Base-by-base conservation (phyloP, 2,888 invertebrate species). In the Agonopterix subpropinquella region DNA sequence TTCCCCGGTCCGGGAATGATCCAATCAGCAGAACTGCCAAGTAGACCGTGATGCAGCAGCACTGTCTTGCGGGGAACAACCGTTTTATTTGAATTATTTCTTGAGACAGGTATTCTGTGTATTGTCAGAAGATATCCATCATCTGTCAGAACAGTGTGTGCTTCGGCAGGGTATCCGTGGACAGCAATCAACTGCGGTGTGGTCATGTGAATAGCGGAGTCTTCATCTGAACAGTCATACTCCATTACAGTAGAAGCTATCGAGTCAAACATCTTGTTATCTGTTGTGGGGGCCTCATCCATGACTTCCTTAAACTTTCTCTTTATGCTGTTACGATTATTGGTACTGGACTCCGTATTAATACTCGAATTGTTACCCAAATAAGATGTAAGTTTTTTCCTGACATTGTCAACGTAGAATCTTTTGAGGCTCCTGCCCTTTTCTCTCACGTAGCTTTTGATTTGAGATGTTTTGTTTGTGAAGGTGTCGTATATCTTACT, bases 41-140 rank as follows among this genome's bases (percentile, higher is more conserved):
- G 78, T 2, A 98, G 78, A 0, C 97, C 98, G 67, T 96, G 96
- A 64, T 96, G 95, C 37, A 96, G 74, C 54, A 95, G 87, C 48
- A 92, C 92, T 8, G 91, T 94, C 53, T 80, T 86, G 2, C 67
- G 63, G 0, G 77, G 65, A 10, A 53, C 49, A 48, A 60, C 76
- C 7, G 53, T 53, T 3, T 36, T 35, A 0, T 78, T 65, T 10
- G 70, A 65, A 50, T 81, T 80, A 47, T 89, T 89, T 0, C 76
- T 56, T n/a, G 10, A n/a, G 58, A 89, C 89, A 0, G 95, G 95
- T 64, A 97, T 96, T 54, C 97, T 91, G 66, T 96, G 96, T 45
- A 97, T 57, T 2, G 92, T 92, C 44, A 97, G 82, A 44, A 96
- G 89, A 73, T 95, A 97, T 1, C 96, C 96, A 74, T 97, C 97